These are phyloP conservation scores for Caerostris darwini DNA, from an alignment of 1,140 invertebrate species.

Conservation along the genomic window DNA sequence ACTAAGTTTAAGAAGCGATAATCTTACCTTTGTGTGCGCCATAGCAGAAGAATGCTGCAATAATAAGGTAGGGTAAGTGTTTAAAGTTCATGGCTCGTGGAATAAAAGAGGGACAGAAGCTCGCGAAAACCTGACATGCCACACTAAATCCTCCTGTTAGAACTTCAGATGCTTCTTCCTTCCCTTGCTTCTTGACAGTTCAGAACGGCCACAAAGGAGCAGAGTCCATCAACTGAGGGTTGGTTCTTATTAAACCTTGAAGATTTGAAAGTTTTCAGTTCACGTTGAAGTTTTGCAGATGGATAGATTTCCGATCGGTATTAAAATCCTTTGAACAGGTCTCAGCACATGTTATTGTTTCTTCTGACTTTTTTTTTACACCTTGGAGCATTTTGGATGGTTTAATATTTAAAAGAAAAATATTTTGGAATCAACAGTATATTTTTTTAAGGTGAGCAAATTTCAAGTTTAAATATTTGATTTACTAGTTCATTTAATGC, in stretches of 20 bases:
- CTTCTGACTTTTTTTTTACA: neutral
- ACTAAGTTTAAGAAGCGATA: too few species aligned
- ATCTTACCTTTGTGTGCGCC: constrained; percentile 43
- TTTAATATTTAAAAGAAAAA: neutral
- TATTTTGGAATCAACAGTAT: neutral
- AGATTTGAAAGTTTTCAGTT: neutral
- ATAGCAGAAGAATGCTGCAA: constrained; percentile 67
- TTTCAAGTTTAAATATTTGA: too few species aligned
- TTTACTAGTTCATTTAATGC: too few species aligned
- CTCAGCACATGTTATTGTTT: neutral
- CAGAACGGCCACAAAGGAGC: neutral
- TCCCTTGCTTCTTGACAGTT: neutral
- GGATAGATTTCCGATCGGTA: neutral
- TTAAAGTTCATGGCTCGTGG: constrained; percentile 75
- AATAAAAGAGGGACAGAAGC: constrained; percentile 17
- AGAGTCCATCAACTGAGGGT: neutral
- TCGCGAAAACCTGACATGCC: constrained; percentile 66
- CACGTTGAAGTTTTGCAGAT: neutral
- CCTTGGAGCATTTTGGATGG: neutral
- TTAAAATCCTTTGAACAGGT: neutral
- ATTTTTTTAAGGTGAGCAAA: too few species aligned
- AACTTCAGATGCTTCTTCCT: neutral
- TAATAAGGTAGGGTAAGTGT: constrained; percentile 43
- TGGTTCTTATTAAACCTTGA: neutral
- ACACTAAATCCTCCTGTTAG: neutral